A percentile compares a stretch with the other conserved stretches of the same genome.
Conservation (phyloP, 1,140 invertebrate species). For the Diorhabda elongata region DNA sequence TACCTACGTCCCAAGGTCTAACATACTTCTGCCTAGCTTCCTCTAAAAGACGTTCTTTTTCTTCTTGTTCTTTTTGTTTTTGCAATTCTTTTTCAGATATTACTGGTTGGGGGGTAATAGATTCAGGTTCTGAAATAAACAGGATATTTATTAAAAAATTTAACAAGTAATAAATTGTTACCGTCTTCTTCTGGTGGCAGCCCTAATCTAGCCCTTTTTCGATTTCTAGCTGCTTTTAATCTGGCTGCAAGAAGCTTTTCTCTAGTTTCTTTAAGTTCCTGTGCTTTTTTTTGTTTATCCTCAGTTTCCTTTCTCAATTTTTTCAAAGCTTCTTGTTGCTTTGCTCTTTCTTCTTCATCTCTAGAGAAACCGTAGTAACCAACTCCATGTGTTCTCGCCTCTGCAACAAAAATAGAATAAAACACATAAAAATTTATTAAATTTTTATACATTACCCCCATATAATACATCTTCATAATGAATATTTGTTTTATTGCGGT, state of each 20-base stretch:
- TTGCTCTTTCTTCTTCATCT: conserved; percentile 68
- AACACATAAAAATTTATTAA: conserved; percentile 6
- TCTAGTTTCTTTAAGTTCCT: conserved; percentile 60
- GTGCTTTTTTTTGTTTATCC: conserved; percentile 60
- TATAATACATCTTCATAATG: conserved; percentile 88
- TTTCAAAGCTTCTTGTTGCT: conserved; percentile 72
- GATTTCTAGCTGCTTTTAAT: conserved; percentile 70
- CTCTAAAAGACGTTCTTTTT: conserved; percentile 33
- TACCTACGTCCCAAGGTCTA: conserved; percentile 67
- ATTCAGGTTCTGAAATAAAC: conserved; percentile 46
- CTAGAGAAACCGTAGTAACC: conserved; percentile 85
- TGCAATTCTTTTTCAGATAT: conserved; percentile 43
- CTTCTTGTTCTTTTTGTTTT: conserved; percentile 29
- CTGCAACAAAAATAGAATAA: conserved; percentile 47
- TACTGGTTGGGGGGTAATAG: conserved; percentile 52
- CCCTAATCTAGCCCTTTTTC: conserved; percentile 71
- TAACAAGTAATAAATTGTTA: not conserved
- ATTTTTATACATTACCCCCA: conserved; percentile 57
- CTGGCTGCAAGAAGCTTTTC: conserved; percentile 69
- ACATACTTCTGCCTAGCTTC: conserved; percentile 52
- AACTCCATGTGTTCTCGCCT: conserved; percentile 84
- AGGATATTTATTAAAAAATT: not conserved
- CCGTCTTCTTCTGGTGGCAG: conserved; percentile 61
- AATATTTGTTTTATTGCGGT: conserved; percentile 59
- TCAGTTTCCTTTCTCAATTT: conserved; percentile 68